Evolutionary conservation across 2,113 vertebrate genomes (phyloP), one percentile per base, ranked within the genome.

Genomic region (Pelecanoides urinatrix): DNA sequence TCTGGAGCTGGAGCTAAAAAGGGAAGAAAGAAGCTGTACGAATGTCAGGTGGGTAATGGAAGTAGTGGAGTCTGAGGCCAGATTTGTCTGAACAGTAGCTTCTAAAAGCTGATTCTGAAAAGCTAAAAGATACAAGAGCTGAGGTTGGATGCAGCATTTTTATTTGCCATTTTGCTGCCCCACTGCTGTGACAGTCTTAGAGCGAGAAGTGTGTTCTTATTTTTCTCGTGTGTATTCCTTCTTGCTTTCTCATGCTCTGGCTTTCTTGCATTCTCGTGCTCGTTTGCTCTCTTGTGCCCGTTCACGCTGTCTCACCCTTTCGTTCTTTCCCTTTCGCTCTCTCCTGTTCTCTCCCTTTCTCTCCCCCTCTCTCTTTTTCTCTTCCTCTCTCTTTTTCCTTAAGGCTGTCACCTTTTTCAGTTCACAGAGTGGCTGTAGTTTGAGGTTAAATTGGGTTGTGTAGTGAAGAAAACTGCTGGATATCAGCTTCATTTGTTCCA

Each of bases 1-100:
- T 99, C 99, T 77, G 99, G 99, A 83, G 98, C 98, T 3, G 99
- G 99, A 50, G 99, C 99, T 95, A 99, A 99, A 97, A 99, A 99
- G 86, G 99, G 99, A 94, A 98, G 99, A 72, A 99, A 99, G 97
- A 99, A 99, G 96, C 98, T 99, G 63, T 99, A 99, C 21, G 99
- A 99, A 96, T 99, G 99, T 97, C 99, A 99, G 99, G 99, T 99
- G 98, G n/a, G 98, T 98, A 76, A 81, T 47, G 12, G 32, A 86
- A 50, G 59, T 52, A 55, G 34, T 16, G 18, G 32, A 42, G 13
- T 45, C 32, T 59, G 34, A 91, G 38, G 8, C 22, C 56, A 23
- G 26, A 19, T n/a, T n/a, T n/a, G n/a, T n/a, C n/a, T n/a, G n/a
- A n/a, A n/a, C n/a, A n/a, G n/a, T n/a, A 26, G 9, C 15, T 73